phyloP scores from a whole-genome alignment of 2,113 vertebrate genomes.

The Gnathonemus longibarbis region DNA sequence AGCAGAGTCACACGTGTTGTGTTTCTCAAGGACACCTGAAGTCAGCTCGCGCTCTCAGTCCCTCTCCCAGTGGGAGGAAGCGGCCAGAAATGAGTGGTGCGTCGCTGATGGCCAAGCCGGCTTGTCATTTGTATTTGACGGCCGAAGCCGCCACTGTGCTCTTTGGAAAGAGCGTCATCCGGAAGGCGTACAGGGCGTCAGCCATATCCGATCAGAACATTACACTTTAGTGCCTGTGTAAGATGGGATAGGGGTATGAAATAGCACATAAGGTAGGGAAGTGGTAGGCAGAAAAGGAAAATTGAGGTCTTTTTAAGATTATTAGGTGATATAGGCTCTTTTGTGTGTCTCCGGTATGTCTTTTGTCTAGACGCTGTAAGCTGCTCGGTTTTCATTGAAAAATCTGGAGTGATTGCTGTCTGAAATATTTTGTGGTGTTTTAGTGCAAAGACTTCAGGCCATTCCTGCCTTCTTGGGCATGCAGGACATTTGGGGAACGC shows the following conservation, averaged over 20 bases:
- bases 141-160: slow-evolving; percentile 57
- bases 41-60: neutral
- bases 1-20: neutral
- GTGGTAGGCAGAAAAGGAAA: neutral
- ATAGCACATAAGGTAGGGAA: slow-evolving; percentile 45
- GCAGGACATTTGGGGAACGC: neutral
- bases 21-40: neutral
- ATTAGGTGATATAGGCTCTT: neutral
- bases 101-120: slow-evolving; percentile 49
- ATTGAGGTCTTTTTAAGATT: neutral
- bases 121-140: slow-evolving; percentile 64
- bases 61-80: slow-evolving; percentile 35
- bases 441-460: neutral
- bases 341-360: neutral
- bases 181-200: slow-evolving; percentile 55
- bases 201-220: slow-evolving; percentile 42
- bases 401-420: neutral
- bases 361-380: neutral
- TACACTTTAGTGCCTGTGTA: slow-evolving; percentile 49
- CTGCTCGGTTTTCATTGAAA: neutral
- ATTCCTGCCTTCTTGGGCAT: neutral
- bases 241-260: slow-evolving; percentile 51
- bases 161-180: slow-evolving; percentile 57
- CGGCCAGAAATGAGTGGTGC: slow-evolving; percentile 54
- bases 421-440: neutral